phyloP scores from a whole-genome alignment of 2,888 invertebrate genomes.

The Bombylius major region DNA sequence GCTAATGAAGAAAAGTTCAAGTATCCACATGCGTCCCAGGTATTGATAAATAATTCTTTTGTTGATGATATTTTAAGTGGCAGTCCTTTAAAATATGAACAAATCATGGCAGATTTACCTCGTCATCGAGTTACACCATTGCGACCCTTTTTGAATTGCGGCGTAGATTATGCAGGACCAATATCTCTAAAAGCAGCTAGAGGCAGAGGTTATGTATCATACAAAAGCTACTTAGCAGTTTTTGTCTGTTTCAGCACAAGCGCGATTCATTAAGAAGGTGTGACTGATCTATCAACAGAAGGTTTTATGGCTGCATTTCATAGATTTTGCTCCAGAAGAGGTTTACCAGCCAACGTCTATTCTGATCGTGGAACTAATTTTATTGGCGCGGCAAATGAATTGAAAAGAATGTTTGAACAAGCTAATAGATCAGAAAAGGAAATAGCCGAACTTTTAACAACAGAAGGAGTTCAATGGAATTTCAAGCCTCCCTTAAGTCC shows the following conservation, averaged over 20 bases:
- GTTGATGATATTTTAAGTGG: conserved; percentile 6
- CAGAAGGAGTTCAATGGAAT: conserved; percentile 15
- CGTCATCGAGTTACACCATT: not conserved
- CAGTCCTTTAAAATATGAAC: not conserved
- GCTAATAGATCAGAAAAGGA: not conserved
- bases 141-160: not conserved
- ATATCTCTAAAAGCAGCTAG: not conserved
- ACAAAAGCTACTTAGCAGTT: not conserved
- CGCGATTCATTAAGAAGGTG: not conserved
- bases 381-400: not conserved
- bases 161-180: not conserved
- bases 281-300: not conserved
- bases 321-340: not conserved
- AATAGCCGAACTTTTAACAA: too few species aligned
- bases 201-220: not conserved
- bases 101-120: too few species aligned
- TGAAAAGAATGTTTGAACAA: not conserved
- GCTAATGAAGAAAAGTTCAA: not conserved
- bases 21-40: conserved; percentile 7
- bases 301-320: not conserved
- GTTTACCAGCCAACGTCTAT: not conserved
- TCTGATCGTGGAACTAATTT: not conserved
- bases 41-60: conserved; percentile 1
- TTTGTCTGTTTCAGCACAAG: not conserved
- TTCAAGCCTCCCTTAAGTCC: conserved; percentile 22